Base-by-base conservation (phyloP, 1,140 invertebrate genomes). In the Zophobas atratus region DNA sequence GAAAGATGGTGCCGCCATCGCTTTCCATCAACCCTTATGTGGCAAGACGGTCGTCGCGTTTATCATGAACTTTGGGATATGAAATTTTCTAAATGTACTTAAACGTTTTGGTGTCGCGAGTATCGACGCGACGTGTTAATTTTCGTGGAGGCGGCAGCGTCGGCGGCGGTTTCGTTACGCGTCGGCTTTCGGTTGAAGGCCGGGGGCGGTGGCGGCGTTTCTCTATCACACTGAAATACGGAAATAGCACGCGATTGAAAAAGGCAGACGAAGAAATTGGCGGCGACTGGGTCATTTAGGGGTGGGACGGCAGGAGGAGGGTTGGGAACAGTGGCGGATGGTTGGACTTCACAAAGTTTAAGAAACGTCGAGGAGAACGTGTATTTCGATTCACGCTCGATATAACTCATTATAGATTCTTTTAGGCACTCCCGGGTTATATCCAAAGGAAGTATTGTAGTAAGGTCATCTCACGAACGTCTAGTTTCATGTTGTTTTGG, bases 141-240 rank as follows among this genome's bases (percentile, higher is more conserved):
- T 55, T 20, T 55, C 36, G 71, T 33, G 55, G 49, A 41, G 71
- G 55, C 71, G 71, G 20, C 71, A 51, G 55, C 70, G 46, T 53
- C 67, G 67, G 34, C 39, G 67, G 67, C 67, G 67, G 70, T 67
- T 67, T 67, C 60, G 60, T 67, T 67, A 67, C 60, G 60, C 60
- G 43, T 67, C 60, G 60, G 60, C 60, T 38, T 8, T 67, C 60
- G 39, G 57, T 6, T 6, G 35, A 8, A 36, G 36, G 57, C 38
- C n/a, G 36, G 57, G 32, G 57, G 8, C 57, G 57, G 57, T 2
- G 60, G 60, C 38, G 39, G 20, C 8, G 34, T 67, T 67, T 67
- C 60, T 20, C 38, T 67, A 67, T 67, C 41, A 67, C 39, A 67
- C 60, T 67, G 60, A 67, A 67, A 67, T 67, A 67, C 39, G 60